Percentiles rank a stretch among this genome's conserved stretches.
These are phyloP conservation scores for Carduelis carduelis DNA, from an alignment of 2,797 vertebrate genomes.

Conservation along the genomic window DNA sequence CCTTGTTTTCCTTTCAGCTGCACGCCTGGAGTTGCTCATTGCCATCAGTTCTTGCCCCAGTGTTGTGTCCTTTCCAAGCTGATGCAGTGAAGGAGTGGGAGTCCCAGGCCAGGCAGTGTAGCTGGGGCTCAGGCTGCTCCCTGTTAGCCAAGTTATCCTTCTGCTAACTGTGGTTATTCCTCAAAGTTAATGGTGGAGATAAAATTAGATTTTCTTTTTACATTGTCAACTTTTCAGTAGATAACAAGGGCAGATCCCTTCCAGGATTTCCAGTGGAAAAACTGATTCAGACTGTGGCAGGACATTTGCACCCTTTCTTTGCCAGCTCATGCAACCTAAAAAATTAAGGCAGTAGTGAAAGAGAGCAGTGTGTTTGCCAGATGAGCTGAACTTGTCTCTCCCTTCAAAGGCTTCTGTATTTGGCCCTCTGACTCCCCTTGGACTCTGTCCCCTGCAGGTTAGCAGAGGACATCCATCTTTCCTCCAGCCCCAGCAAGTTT, in stretches of 20 bases:
- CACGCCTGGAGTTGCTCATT: background rate
- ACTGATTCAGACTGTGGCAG: background rate
- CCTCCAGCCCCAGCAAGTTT: background rate
- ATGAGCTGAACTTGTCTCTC: background rate
- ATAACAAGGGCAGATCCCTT: background rate
- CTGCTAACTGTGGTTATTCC: background rate
- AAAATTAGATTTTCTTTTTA: constrained; percentile 37
- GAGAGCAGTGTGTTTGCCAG: background rate
- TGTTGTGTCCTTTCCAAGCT: background rate
- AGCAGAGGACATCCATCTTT: background rate
- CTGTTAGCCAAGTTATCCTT: background rate
- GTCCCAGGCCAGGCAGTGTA: background rate
- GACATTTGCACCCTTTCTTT: background rate
- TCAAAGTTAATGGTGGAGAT: background rate
- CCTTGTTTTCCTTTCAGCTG: constrained; percentile 14
- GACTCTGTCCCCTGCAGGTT: background rate
- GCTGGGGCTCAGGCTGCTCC: background rate
- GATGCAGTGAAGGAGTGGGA: background rate
- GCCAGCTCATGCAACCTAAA: background rate
- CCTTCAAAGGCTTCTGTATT: background rate
- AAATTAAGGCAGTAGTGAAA: background rate
- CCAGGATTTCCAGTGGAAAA: constrained; percentile 25
- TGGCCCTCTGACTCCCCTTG: background rate
- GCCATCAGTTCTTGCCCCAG: background rate
- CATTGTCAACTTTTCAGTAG: constrained; percentile 13